phyloP scores from a whole-genome alignment of 2,888 invertebrate genomes.

The Xiphydria camelus region DNA sequence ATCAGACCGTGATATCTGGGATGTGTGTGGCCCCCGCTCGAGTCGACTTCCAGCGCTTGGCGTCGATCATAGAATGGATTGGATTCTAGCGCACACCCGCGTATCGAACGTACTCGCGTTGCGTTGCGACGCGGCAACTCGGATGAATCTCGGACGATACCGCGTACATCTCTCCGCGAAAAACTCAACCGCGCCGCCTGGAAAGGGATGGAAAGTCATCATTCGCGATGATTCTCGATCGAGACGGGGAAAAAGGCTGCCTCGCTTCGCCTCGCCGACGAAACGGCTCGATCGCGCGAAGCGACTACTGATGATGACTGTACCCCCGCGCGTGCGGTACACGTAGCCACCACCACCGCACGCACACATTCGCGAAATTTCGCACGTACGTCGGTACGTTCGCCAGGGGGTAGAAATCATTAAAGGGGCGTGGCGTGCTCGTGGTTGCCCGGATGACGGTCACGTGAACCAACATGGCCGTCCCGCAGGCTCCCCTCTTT shows the following conservation, averaged over 20 bases:
- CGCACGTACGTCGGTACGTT: conserved; percentile 42
- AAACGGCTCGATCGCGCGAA: conserved; percentile 8
- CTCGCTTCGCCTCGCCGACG: not conserved
- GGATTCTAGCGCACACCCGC: too few species aligned
- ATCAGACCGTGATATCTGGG: too few species aligned
- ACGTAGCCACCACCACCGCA: conserved; percentile 18
- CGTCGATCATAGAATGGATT: too few species aligned
- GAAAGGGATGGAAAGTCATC: conserved; percentile 38
- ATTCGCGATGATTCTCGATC: conserved; percentile 32
- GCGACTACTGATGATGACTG: conserved; percentile 56
- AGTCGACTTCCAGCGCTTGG: too few species aligned
- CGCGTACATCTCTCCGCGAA: too few species aligned
- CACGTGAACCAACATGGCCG: conserved; percentile 59
- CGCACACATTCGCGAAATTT: conserved; percentile 42
- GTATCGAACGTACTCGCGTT: too few species aligned
- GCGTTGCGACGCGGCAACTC: too few species aligned
- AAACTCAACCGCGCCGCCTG: conserved; percentile 6
- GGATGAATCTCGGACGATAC: too few species aligned
- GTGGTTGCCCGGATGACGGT: conserved; percentile 59
- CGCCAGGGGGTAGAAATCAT: conserved; percentile 57
- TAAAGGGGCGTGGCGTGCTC: conserved; percentile 58
- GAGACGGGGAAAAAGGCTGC: too few species aligned
- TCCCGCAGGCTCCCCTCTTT: conserved; percentile 40
- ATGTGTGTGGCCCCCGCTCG: too few species aligned
- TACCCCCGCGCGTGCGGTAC: conserved; percentile 33